Conservation (phyloP, 2,888 invertebrate genomes). For the Drosophila meridionalis region DNA sequence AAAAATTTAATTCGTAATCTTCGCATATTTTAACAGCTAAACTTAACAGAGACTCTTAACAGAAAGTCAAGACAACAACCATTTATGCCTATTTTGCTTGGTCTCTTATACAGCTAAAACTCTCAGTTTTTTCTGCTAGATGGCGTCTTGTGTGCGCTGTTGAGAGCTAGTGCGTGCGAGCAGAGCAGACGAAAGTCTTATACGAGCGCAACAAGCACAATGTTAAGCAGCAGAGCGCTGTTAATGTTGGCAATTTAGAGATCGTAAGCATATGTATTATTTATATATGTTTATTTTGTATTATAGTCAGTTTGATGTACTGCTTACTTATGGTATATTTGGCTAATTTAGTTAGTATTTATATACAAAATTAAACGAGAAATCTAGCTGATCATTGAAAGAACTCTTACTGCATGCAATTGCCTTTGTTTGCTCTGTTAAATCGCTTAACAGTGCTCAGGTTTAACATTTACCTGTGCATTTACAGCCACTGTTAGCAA, state of each 20-base stretch:
- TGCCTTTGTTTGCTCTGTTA: not conserved
- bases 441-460: not conserved
- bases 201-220: constrained; percentile 9
- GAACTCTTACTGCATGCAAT: not conserved
- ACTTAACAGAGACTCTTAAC: not conserved
- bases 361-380: not conserved
- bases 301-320: not conserved
- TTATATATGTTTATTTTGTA: not conserved
- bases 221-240: not conserved
- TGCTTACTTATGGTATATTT: not conserved
- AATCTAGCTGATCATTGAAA: not conserved
- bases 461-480: not conserved
- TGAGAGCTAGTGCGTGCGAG: not conserved
- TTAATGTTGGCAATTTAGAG: not conserved
- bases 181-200: not conserved
- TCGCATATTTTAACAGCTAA: not conserved
- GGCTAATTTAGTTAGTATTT: not conserved
- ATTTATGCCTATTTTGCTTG: constrained; percentile 13
- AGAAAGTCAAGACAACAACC: constrained; percentile 11
- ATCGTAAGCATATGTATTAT: not conserved
- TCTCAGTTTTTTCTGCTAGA: constrained; percentile 6
- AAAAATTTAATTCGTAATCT: not conserved
- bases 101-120: constrained; percentile 21
- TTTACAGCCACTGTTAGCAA: not conserved
- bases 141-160: constrained; percentile 18